Evolutionary conservation across 2,888 invertebrate genomes (phyloP), one percentile per base, ranked within the genome.

Genomic region (Drosophila mulleri): DNA sequence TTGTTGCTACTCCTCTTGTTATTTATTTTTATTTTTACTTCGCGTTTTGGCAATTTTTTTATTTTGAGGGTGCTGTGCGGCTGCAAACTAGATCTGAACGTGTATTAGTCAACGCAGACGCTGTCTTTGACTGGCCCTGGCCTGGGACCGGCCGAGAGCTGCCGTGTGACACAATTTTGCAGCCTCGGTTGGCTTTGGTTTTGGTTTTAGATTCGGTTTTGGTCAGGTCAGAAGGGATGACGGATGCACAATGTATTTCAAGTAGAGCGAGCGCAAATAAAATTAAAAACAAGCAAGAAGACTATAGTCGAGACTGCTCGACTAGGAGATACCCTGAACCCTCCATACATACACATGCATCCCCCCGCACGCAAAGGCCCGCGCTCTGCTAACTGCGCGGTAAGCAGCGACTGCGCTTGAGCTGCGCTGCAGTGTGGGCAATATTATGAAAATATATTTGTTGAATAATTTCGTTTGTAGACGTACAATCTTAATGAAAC

Each of bases 181-280:
- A 54, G 77, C 56, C 72, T 62, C 72, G 69, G 35, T 41, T 61
- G 78, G 65, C 59, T 53, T 37, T 72, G 66, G 71, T 26, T 54
- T 29, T 71, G 63, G 67, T 26, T 54, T 52, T 61, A 72, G 67
- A 59, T 53, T 53, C 65, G 64, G 72, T 29, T 50, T 37, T 52
- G 48, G 69, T 47, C 37, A 47, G 60, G 47, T 32, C 57, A 56
- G 50, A 16, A 23, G 14, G 39, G 45, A 37, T 52, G 53, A 53
- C 74, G 39, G 64, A 72, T 82, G 83, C 73, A 88, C 86, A 83
- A 88, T 83, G 83, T 89, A 83, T 89, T 89, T 86, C 78, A 87
- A 89, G 83, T 84, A 89, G 84, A 89, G 83, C 84, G 84, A 78
- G 72, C 53, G 82, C 69, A 89, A 84, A 84, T 84, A 89, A 84